Evolutionary conservation across 2,797 vertebrate species (phyloP).

Genomic region (Pristis pectinata): DNA sequence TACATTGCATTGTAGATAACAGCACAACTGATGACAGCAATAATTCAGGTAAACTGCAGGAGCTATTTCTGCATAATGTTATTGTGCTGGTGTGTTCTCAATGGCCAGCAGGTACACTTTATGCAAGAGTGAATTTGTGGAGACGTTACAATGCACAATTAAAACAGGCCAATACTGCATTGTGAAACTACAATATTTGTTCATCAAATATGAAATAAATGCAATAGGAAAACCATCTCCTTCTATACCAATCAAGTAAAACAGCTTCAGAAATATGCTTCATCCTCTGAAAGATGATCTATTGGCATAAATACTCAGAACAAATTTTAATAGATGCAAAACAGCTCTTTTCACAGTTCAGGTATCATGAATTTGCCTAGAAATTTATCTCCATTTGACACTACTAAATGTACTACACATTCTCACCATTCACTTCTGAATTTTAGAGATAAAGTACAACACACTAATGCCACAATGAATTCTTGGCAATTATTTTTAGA

Average conservation of each 20-base stretch:
- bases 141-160: neutral
- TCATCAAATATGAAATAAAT: neutral
- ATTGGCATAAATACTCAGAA: neutral
- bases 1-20: neutral
- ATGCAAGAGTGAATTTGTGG: neutral
- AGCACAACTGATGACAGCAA: neutral
- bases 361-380: neutral
- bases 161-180: neutral
- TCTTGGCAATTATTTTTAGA: neutral
- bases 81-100: neutral
- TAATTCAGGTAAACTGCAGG: neutral
- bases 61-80: neutral
- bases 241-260: neutral
- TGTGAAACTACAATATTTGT: neutral
- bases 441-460: too few relatives aligned
- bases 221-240: neutral
- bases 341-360: neutral
- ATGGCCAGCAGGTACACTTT: neutral
- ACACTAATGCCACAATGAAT: too few relatives aligned
- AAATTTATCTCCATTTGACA: too few relatives aligned
- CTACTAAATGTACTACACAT: too few relatives aligned
- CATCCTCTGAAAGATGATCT: neutral
- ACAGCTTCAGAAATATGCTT: neutral
- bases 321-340: neutral
- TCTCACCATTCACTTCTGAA: too few relatives aligned